Base-by-base conservation (phyloP, 2,113 vertebrate genomes). In the Phasianus colchicus region DNA sequence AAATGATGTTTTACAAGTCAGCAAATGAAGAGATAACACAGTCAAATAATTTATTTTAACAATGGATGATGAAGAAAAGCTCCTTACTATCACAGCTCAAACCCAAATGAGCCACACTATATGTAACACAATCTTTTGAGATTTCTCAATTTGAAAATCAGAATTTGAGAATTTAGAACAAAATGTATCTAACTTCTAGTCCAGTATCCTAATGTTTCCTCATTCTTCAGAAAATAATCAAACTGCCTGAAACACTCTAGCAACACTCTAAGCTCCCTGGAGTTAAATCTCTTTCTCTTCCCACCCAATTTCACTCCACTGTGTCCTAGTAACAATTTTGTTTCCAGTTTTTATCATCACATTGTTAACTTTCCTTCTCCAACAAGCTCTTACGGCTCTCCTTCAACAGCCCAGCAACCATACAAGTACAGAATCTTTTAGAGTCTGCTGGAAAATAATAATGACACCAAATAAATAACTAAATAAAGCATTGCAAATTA, bases 361-460 rank as follows among this genome's bases (percentile, higher is more conserved):
- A 2, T 25, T 12, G 18, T 58, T 72, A 90, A 69, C 6, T 82
- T 79, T 83, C 60, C 52, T 61, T 2, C 63, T 61, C 58, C 19
- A 88, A 34, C 6, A 52, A 72, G 13, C n/a, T 57, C 11, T 81
- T 1, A 0, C 9, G 17, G 15, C 12, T 90, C 20, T 69, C 16
- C 43, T 74, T 32, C 55, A 64, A 93, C 13, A 94, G 36, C 61
- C 80, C 83, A 93, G 77, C 70, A 94, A 89, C 77, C 4, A 15
- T 36, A 25, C 1, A 69, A 74, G 9, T 43, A 22, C 48, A 88
- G 84, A 91, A 72, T 72, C 32, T 67, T 57, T 71, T 81, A 67
- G 54, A 47, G 6, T 64, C 86, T 83, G 61, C 55, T 48, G 30
- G 4, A 21, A 94, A 93, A 86, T 67, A 79, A 89, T 58, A 86